A percentile compares a stretch with the other conserved stretches of the same genome.
These are phyloP conservation scores for Leptoclinus maculatus DNA, from an alignment of 2,797 vertebrate genomes.

Conservation along the genomic window DNA sequence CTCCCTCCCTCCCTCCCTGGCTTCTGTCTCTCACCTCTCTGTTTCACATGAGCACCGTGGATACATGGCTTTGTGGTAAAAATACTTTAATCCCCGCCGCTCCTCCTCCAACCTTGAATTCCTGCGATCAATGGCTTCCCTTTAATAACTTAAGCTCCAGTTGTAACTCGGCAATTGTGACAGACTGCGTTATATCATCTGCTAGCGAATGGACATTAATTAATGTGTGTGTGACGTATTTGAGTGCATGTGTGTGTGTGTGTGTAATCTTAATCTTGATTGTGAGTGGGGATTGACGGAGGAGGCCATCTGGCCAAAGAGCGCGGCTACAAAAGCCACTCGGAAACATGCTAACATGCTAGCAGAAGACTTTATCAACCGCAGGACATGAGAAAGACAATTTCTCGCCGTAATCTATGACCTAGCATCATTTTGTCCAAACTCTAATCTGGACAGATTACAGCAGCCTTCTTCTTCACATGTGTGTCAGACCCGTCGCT, in stretches of 20 bases:
- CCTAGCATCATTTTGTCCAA: neutral
- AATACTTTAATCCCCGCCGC: slow-evolving; percentile 91
- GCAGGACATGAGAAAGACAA: neutral
- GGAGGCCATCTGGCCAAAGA: slow-evolving; percentile 75
- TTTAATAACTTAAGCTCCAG: slow-evolving; percentile 94
- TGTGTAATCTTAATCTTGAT: slow-evolving; percentile 83
- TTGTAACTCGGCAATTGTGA: slow-evolving; percentile 67
- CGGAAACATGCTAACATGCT: slow-evolving; percentile 41
- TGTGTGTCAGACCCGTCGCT: neutral
- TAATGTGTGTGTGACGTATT: slow-evolving; percentile 34
- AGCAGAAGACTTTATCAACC: neutral
- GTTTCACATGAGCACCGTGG: slow-evolving; percentile 69
- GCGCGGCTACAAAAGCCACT: slow-evolving; percentile 44
- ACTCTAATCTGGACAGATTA: slow-evolving; percentile 38
- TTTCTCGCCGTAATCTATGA: neutral
- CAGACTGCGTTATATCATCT: slow-evolving; percentile 68
- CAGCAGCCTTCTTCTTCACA: neutral
- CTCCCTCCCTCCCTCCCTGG: neutral
- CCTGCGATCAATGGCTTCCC: slow-evolving; percentile 81
- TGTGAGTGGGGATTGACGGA: slow-evolving; percentile 77
- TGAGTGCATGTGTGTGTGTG: slow-evolving; percentile 17
- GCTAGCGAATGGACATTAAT: slow-evolving; percentile 50
- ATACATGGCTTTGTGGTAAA: slow-evolving; percentile 87
- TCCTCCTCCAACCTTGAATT: slow-evolving; percentile 83
- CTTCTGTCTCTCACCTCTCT: slow-evolving; percentile 54